Evolutionary conservation across 2,888 invertebrate genomes (phyloP), one percentile per base, ranked within the genome.

Genomic region (Bunonema sp.): DNA sequence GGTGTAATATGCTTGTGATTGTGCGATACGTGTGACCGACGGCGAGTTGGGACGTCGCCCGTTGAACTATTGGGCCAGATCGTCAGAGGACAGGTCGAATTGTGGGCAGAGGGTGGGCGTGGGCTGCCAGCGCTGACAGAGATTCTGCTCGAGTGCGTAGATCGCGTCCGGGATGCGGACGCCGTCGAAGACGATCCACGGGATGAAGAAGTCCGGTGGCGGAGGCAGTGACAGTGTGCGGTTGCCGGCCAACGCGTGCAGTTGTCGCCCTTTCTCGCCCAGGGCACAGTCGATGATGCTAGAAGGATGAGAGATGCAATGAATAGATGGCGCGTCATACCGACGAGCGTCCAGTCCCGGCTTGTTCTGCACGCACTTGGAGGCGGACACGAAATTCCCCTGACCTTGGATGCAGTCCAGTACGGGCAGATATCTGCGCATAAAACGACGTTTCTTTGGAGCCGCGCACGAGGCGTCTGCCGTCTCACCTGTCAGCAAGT

Each of bases 101-200:
- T n/a, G n/a, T n/a, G 40, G 24, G 39, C 55, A 55, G 2, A 34
- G 44, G 8, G 49, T 24, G 1, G 52, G 51, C 15, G 45, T 46
- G n/a, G 53, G 53, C 23, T 52, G 47, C 47, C 60, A 46, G 4
- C 46, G 47, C 35, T 66, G 54, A 45, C 66, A 66, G 15, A 62
- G 39, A 36, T 61, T 64, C 38, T 62, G 60, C 20, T 53, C 54
- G 34, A 61, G 44, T 35, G 59, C 62, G 38, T 63, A 59, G 30
- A 61, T 47, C n/a, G 67, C 61, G 41, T 63, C 62, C 19, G 51
- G 48, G 29, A 51, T 55, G 3, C 65, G 44, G 21, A 44, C 41
- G 15, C 67, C 67, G 37, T 67, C 47, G 28, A 67, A 47, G 36
- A 61, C 44, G 19, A 68, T 59, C 67, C 67, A 67, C 4, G 67